Evolutionary conservation across 2,888 invertebrate genomes (phyloP), one percentile per base, ranked within the genome.

Genomic region (Phaonia tiefii): DNA sequence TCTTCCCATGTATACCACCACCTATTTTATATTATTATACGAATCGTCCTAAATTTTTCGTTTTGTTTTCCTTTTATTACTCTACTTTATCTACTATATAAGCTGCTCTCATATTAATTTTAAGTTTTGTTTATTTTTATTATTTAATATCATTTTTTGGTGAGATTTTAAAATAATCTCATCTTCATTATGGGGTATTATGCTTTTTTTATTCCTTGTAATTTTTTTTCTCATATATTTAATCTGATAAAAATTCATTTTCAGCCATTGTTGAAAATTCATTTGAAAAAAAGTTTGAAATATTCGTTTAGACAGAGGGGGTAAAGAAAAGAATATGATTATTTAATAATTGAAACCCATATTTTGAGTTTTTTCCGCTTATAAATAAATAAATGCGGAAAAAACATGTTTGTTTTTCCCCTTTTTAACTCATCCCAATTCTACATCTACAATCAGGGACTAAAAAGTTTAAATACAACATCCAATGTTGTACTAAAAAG

Each of bases 101-200:
- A n/a, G n/a, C n/a, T 4, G 13, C 26, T 3, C 22, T 42, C 51
- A 67, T 67, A n/a, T 67, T 54, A 67, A 8, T 70, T 70, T 54
- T 65, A 63, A 72, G 49, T 69, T 75, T 58, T 63, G 20, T 31
- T 26, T 71, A 60, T 75, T 44, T 20, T 25, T 58, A 49, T 42
- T 65, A 69, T 67, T 70, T 70, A 42, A 56, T 22, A 60, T 58
- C 42, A 11, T 58, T 65, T 66, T 72, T 77, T 31, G n/a, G 42
- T 25, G 54, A 69, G 42, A 69, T 56, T 39, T 42, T 15, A 4
- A 17, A 54, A 1, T 39, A 17, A 31, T 69, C 31, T 69, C 54
- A 69, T 25, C 42, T 37, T 49, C n/a, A 42, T 63, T 4, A 31
- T 58, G 71, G 71, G 58, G 37, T 60, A 25, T 42, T 42, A 51